Evolutionary conservation across 2,113 vertebrate species (phyloP).

Genomic region (Megalops atlanticus): DNA sequence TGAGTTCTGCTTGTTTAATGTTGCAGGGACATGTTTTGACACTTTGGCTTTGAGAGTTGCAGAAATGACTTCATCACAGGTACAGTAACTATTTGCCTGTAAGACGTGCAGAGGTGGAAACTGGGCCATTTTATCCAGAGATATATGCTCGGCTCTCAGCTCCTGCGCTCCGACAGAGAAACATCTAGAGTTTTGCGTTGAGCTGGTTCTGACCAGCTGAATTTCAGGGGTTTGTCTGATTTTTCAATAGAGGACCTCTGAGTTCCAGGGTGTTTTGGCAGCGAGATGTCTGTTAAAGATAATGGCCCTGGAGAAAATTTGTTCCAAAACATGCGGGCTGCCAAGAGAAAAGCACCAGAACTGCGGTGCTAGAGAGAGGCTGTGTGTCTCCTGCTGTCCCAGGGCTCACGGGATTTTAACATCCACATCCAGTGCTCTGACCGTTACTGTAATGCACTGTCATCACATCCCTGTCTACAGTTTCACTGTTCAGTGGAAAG

Average conservation of each 20-base stretch:
- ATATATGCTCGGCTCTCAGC: background rate
- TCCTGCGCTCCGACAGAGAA: background rate
- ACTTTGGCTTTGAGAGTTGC: background rate
- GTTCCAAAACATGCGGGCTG: slow-evolving; percentile 1
- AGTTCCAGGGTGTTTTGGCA: slow-evolving; percentile 11
- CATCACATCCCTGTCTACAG: background rate
- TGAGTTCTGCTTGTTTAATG: background rate
- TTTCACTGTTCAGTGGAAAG: background rate
- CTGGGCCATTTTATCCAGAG: no score
- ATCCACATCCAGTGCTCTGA: background rate
- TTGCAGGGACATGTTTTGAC: background rate
- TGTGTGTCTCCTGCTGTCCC: background rate
- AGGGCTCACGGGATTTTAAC: background rate
- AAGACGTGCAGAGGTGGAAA: background rate
- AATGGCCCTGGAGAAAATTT: background rate
- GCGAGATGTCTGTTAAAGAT: slow-evolving; percentile 6
- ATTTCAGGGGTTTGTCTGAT: background rate
- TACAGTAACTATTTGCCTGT: background rate
- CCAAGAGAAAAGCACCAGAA: slow-evolving; percentile 2
- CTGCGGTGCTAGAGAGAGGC: background rate
- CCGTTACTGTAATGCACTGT: background rate
- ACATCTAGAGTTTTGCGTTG: background rate
- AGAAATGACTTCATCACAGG: background rate
- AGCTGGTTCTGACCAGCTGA: background rate
- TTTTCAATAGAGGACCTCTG: background rate